phyloP scores from a whole-genome alignment of 2,797 vertebrate species.

The Pantherophis vulpinus region DNA sequence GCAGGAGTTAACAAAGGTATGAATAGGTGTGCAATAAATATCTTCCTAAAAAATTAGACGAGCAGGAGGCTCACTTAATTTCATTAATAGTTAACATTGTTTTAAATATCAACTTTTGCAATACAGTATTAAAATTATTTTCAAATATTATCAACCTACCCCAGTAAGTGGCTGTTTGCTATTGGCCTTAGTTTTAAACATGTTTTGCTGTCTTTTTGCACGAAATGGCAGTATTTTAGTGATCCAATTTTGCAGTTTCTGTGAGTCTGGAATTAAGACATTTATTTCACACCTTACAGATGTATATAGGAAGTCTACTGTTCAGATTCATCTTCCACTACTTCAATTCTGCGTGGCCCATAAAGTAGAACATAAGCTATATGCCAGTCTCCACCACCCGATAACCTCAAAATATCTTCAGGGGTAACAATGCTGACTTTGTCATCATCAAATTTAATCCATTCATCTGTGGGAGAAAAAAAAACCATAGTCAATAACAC shows the following conservation, averaged over 20 bases:
- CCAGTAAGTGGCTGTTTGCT: slow-evolving; percentile 48
- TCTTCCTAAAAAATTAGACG: slow-evolving; percentile 51
- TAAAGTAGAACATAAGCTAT: slow-evolving; percentile 98
- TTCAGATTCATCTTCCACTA: slow-evolving; percentile 80
- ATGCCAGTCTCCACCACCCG: slow-evolving; percentile 98
- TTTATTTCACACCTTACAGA: slow-evolving; percentile 98
- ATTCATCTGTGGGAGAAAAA: slow-evolving; percentile 82
- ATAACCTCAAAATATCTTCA: slow-evolving; percentile 95
- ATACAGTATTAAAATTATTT: slow-evolving; percentile 69
- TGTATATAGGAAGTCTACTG: slow-evolving; percentile 84
- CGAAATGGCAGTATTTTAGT: slow-evolving; percentile 50
- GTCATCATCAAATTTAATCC: slow-evolving; percentile 99
- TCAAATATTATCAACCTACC: slow-evolving; percentile 45
- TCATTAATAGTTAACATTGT: slow-evolving; percentile 10
- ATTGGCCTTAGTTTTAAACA: slow-evolving; percentile 43
- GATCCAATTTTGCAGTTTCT: slow-evolving; percentile 59
- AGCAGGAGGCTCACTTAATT: slow-evolving; percentile 26
- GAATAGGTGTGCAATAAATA: slow-evolving; percentile 77
- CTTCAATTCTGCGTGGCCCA: slow-evolving; percentile 90
- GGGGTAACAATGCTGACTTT: slow-evolving; percentile 97
- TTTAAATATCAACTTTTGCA: slow-evolving; percentile 42
- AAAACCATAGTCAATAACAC: not conserved
- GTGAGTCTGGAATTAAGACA: slow-evolving; percentile 70
- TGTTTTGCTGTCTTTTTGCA: slow-evolving; percentile 44
- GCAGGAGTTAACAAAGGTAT: slow-evolving; percentile 71